Evolutionary conservation across 2,113 vertebrate species (phyloP), one percentile per base, ranked within the genome.

Genomic region (Oenanthe oenanthe): DNA sequence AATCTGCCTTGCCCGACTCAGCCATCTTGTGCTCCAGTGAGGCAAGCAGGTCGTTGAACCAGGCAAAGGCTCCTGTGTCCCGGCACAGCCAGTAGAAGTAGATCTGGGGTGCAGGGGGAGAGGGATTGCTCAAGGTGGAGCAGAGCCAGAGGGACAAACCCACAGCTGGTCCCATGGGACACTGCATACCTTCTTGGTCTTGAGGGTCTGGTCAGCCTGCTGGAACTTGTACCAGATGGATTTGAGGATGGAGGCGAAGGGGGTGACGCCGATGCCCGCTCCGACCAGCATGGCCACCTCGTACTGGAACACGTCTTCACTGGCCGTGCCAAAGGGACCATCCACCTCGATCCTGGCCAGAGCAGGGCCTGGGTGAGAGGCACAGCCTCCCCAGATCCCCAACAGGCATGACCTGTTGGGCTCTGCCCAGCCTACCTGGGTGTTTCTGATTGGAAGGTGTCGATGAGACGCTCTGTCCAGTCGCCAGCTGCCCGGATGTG

Each of bases 1-100:
- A 99, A 86, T 98, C 96, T 4, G 95, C 97, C 98, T 98, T 98
- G 88, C 98, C 98, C 14, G 98, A 97, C 84, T 98, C 98, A 1
- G 98, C 98, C 98, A 99, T 99, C 96, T 99, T 98, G 47, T 85
- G 98, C 97, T 99, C 99, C 92, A 99, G 98, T 1, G 98, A 98
- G 92, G 98, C 98, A 2, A 99, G 97, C 28, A 99, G 98, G 95
- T 99, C 98, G 0, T 98, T 99, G 92, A 99, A 99, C 99, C 99
- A 99, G 93, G 98, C 98, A 3, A 99, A 99, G 31, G 99, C 98
- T 84, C 98, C 97, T 0, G 98, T 99, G 96, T 99, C 99, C 54
- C 98, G 98, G 91, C 99, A 99, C 42, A 99, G 97, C 99, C 99
- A 99, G 86, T 99, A 99, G 94, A 99, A 99, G 66, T 99, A 99